A percentile compares a stretch with the other conserved stretches of the same genome.
phyloP scores from a whole-genome alignment of 2,113 vertebrate species.

The Rhineura floridana region DNA sequence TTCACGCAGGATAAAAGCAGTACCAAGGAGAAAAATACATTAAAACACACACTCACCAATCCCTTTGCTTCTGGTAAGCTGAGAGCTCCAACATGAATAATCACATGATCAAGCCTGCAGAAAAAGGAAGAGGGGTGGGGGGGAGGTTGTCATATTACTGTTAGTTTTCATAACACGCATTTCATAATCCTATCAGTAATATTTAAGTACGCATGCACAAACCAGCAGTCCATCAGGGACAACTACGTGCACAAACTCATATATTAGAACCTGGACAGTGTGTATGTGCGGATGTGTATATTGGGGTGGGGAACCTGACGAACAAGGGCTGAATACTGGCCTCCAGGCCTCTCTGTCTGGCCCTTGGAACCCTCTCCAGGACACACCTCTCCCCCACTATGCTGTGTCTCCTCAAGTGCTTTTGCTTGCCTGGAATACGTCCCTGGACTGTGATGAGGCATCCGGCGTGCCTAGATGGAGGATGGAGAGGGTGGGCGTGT shows the following conservation, averaged over 20 bases:
- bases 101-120: constrained; percentile 86
- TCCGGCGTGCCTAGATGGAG: too few relatives aligned
- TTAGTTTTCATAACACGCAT: not conserved
- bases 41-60: constrained; percentile 73
- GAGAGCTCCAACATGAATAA: constrained; percentile 92
- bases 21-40: not conserved
- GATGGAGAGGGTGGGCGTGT: too few relatives aligned
- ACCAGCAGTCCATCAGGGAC: not conserved
- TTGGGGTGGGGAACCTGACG: too few relatives aligned
- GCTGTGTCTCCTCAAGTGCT: too few relatives aligned
- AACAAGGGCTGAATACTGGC: too few relatives aligned
- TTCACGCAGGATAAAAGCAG: not conserved
- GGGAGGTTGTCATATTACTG: not conserved
- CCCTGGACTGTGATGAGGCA: too few relatives aligned
- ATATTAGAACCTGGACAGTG: not conserved
- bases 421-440: too few relatives aligned
- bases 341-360: too few relatives aligned
- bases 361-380: too few relatives aligned
- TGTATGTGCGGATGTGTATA: not conserved
- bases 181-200: not conserved
- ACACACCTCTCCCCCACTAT: too few relatives aligned
- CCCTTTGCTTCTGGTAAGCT: constrained; percentile 90
- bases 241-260: not conserved
- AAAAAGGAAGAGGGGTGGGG: constrained; percentile 42
- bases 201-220: not conserved